Evolutionary conservation across 1,140 invertebrate species (phyloP), one percentile per base, ranked within the genome.

Genomic region (Micrasema minimum): DNA sequence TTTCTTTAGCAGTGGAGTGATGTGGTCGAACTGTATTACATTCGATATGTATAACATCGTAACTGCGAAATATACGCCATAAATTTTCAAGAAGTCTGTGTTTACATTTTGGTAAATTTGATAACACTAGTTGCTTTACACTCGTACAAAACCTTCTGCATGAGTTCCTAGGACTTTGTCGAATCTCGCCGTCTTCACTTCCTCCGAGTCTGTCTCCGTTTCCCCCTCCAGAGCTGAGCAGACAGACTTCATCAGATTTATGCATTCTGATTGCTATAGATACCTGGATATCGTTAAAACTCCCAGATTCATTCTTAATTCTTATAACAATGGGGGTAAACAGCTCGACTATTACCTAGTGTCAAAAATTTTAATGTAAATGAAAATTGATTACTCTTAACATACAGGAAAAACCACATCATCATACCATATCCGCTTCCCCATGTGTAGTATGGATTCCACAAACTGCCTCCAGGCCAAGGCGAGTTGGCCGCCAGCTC

Each of bases 141-240:
- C n/a, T n/a, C n/a, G n/a, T n/a, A n/a, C n/a, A n/a, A 75, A 79
- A 91, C 89, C 84, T 94, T 90, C 78, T 95, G 91, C 93, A 97
- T 95, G 9, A 95, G 81, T 10, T 88, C 85, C 9, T n/a, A 96
- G 80, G 11, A 95, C 90, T 62, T 83, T 87, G 50, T 93, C 90
- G 79, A 96, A 96, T 75, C 93, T 85, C 69, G 88, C 86, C 64
- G 89, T 88, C 78, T 96, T 96, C 0, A 89, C 83, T 12, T 91
- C 87, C 0, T 89, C 87, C n/a, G 86, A 81, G 77, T 96, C 93
- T 0, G 85, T 84, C 1, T 89, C 86, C 38, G 85, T 87, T 78
- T 96, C 94, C 1, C 84, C 82, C 77, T 96, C 93, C 75, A 95
- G 87, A 77, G 94, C 92, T 0, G 78, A 80, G 77, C 93, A 92